phyloP scores from a whole-genome alignment of 2,113 vertebrate species.

The Rhinolophus sinicus region DNA sequence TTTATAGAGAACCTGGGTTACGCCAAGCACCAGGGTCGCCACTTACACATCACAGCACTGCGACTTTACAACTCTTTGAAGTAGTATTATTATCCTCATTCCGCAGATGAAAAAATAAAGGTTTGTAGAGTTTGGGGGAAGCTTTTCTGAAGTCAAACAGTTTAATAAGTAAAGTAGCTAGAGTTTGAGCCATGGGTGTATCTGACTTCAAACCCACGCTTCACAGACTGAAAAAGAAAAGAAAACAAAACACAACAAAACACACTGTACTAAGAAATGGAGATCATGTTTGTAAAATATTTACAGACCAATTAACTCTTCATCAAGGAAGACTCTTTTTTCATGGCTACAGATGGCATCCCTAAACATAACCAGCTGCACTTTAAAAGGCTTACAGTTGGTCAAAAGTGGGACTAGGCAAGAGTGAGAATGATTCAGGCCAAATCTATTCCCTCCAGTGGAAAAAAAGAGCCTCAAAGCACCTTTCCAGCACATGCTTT shows the following conservation, averaged over 20 bases:
- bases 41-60: background rate
- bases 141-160: conserved; percentile 8
- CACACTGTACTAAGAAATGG: conserved; percentile 44
- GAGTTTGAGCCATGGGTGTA: background rate
- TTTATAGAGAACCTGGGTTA: background rate
- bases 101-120: conserved; percentile 22
- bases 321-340: conserved; percentile 48
- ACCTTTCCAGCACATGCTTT: conserved; percentile 30
- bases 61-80: background rate
- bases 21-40: background rate
- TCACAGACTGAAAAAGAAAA: conserved; percentile 45
- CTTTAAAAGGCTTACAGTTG: conserved; percentile 49
- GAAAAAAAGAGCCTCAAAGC: background rate
- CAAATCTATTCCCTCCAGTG: background rate
- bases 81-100: background rate
- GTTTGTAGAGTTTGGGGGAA: background rate
- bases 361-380: conserved; percentile 68
- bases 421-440: conserved; percentile 24
- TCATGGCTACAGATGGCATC: conserved; percentile 63
- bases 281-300: conserved; percentile 67
- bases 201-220: conserved; percentile 54
- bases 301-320: conserved; percentile 67
- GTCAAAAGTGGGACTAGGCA: conserved; percentile 36
- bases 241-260: conserved; percentile 62
- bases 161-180: conserved; percentile 15